phyloP scores from a whole-genome alignment of 2,888 invertebrate genomes.

The Zaprionus obscuricornis region DNA sequence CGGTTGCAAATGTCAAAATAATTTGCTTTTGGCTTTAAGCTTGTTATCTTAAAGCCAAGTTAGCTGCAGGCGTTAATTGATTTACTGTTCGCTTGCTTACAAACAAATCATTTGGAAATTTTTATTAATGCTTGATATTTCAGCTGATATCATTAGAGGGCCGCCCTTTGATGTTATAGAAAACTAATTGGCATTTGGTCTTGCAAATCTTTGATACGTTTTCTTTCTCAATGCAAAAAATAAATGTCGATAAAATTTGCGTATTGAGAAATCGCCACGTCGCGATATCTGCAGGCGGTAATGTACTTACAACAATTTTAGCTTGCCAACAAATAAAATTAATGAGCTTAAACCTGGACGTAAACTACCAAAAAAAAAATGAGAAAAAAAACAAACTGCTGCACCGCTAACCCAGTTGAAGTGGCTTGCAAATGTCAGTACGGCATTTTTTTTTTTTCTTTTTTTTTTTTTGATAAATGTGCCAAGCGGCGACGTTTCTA shows the following conservation, averaged over 20 bases:
- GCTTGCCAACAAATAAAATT: slow-evolving; percentile 60
- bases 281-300: slow-evolving; percentile 40
- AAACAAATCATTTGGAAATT: slow-evolving; percentile 48
- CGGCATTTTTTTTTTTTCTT: no score
- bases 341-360: slow-evolving; percentile 58
- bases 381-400: slow-evolving; percentile 14
- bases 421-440: slow-evolving; percentile 71
- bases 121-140: slow-evolving; percentile 49
- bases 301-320: slow-evolving; percentile 21
- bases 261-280: slow-evolving; percentile 64
- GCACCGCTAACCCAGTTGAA: slow-evolving; percentile 66
- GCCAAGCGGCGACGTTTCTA: slow-evolving; percentile 65
- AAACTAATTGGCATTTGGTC: slow-evolving; percentile 44
- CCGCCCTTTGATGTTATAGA: slow-evolving; percentile 52
- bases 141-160: slow-evolving; percentile 46
- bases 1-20: slow-evolving; percentile 74
- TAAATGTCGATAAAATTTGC: slow-evolving; percentile 48
- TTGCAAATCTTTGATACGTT: slow-evolving; percentile 7
- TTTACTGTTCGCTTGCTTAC: slow-evolving; percentile 44
- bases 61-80: slow-evolving; percentile 69
- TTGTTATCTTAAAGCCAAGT: slow-evolving; percentile 48
- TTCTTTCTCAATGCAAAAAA: slow-evolving; percentile 35
- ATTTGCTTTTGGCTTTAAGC: slow-evolving; percentile 53
- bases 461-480: slow-evolving; percentile 77
- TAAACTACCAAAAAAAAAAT: slow-evolving; percentile 27